These are phyloP conservation scores for Vireo altiloquus DNA, from an alignment of 2,113 vertebrate genomes.

Conservation along the genomic window DNA sequence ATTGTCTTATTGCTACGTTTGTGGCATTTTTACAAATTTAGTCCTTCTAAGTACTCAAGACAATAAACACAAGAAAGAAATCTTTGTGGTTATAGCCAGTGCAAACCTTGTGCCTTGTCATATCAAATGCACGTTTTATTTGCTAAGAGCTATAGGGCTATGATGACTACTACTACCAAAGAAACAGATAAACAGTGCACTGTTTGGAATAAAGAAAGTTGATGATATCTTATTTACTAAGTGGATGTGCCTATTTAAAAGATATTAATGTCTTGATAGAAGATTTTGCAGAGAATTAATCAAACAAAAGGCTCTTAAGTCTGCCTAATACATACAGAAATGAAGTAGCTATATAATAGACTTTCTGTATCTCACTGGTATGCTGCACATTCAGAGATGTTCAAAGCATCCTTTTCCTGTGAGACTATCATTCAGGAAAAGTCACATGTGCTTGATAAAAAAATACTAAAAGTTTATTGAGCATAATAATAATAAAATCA, in stretches of 20 bases:
- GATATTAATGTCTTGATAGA: conserved; percentile 4
- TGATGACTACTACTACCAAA: neutral
- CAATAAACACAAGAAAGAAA: neutral
- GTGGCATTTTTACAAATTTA: neutral
- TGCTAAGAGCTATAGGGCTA: neutral
- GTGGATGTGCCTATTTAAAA: neutral
- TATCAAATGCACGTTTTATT: neutral
- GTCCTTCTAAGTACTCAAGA: neutral
- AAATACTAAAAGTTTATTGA: conserved; percentile 33
- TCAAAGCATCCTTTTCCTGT: neutral
- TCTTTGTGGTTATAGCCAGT: neutral
- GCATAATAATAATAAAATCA: conserved; percentile 56
- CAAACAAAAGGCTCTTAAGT: neutral
- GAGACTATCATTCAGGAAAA: conserved; percentile 5
- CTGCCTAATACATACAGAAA: neutral
- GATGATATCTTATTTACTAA: conserved; percentile 21
- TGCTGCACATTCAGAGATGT: neutral
- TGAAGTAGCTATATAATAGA: neutral
- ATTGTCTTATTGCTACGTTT: neutral
- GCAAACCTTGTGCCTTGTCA: neutral
- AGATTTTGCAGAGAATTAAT: neutral
- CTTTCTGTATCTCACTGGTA: neutral
- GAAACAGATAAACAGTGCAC: neutral
- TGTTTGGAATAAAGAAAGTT: neutral
- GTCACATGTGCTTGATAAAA: conserved; percentile 16